Base-by-base conservation (phyloP, 2,888 invertebrate genomes). In the Thelaira solivaga region DNA sequence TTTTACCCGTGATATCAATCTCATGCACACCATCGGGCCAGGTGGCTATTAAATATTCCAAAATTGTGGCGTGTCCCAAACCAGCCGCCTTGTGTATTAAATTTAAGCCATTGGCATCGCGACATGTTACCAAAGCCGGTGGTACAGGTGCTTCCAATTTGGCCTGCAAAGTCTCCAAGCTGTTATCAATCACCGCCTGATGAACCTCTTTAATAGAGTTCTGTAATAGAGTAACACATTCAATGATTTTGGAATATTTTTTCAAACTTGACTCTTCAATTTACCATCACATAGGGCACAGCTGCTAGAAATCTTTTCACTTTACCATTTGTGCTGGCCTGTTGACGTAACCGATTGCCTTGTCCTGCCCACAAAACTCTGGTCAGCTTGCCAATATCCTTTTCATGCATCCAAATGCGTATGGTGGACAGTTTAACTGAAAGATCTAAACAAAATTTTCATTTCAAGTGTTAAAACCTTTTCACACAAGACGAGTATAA, bases 321-420 rank as follows among this genome's bases (percentile, higher is more conserved):
- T 74, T 93, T 92, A 1, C 93, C 92, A 90, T 96, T 95, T 85
- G 93, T 95, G 88, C 95, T 95, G 31, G 95, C 95, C 86, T 97
- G 96, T 83, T 93, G 93, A 76, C 95, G 91, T 53, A 97, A 91
- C 81, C 95, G 92, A 72, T 94, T 91, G 1, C 97, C 97, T 85
- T 97, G 95, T 0, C 97, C 97, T 84, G 95, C 95, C 95, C 97
- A 95, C 62, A 97, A 91, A 4, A 97, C 95, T 85, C 94, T 94
- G 89, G 97, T 96, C 83, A 97, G 90, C 82, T 95, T 94, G 59
- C 92, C 92, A 87, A 97, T 92, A 89, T 97, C 96, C 88, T 95
- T 93, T 89, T 97, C 97, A 88, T 97, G 96, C 84, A 97, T 96
- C 97, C 97, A 98, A 90, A 97, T 97, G 82, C 97, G 91, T 81